A percentile compares a stretch with the other conserved stretches of the same genome.
Evolutionary conservation across 2,113 vertebrate species (phyloP).

Genomic region (Naja naja): DNA sequence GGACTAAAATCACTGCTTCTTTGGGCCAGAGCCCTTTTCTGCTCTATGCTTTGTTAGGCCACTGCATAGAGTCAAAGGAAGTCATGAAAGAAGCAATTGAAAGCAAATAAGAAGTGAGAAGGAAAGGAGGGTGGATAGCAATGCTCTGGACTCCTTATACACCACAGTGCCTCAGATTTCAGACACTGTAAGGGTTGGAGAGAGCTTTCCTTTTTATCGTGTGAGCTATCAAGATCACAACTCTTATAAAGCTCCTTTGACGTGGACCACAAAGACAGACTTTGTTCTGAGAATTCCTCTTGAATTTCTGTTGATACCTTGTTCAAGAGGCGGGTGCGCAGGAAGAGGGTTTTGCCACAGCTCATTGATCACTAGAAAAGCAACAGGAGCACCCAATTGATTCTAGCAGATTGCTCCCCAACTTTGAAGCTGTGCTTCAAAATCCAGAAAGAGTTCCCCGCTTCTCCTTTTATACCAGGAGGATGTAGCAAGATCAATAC

Average conservation of each 20-base stretch:
- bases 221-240: conserved; percentile 34
- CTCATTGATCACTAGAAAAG: background rate
- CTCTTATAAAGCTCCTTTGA: conserved; percentile 54
- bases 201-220: conserved; percentile 45
- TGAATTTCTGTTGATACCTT: conserved; percentile 53
- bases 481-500: background rate
- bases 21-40: fast-evolving
- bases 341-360: background rate
- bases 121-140: background rate
- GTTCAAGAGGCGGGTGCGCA: conserved; percentile 33
- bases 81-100: background rate
- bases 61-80: background rate
- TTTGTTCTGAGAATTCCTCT: conserved; percentile 56
- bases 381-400: background rate
- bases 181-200: conserved; percentile 37
- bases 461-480: background rate
- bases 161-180: conserved; percentile 39
- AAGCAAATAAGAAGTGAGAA: background rate
- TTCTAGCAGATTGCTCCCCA: background rate
- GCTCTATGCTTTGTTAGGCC: background rate
- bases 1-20: fast-evolving
- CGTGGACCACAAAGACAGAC: conserved; percentile 49
- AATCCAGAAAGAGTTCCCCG: background rate
- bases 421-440: background rate
- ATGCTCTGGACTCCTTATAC: background rate